Evolutionary conservation across 2,888 invertebrate species (phyloP).

Genomic region (Linnaemya vulpina): DNA sequence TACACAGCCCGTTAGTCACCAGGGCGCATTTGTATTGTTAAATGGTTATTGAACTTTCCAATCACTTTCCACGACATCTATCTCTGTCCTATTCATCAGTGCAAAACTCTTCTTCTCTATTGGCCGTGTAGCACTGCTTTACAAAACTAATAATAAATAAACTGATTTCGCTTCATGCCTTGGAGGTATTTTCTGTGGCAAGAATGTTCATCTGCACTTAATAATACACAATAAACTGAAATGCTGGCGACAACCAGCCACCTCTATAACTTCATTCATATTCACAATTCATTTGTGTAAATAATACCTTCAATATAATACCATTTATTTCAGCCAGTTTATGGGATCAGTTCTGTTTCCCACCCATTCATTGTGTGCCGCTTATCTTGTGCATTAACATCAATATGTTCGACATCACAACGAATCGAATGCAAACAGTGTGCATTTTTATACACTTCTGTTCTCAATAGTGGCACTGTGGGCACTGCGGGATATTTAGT

Average conservation of each 20-base stretch:
- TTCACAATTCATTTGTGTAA: conserved; percentile 56
- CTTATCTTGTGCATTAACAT: conserved; percentile 67
- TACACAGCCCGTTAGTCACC: neutral
- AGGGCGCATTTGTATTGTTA: conserved; percentile 35
- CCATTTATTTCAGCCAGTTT: conserved; percentile 32
- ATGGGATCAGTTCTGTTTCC: neutral
- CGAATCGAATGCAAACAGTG: conserved; percentile 44
- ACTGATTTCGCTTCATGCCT: conserved; percentile 61
- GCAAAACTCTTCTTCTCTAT: conserved; percentile 1
- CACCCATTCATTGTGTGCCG: conserved; percentile 59
- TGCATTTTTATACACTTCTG: conserved; percentile 34
- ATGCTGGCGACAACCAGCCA: conserved; percentile 38
- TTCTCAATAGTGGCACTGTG: conserved; percentile 10
- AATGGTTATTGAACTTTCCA: conserved; percentile 63
- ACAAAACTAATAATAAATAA: conserved; percentile 56
- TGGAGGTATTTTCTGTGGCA: conserved; percentile 45
- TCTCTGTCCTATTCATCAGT: conserved; percentile 10
- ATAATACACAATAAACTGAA: conserved; percentile 23
- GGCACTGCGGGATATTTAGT: conserved; percentile 1
- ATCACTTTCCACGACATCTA: conserved; percentile 19
- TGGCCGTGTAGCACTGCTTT: conserved; percentile 21
- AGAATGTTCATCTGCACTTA: neutral
- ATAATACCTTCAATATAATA: conserved; percentile 29
- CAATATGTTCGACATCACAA: conserved; percentile 67
- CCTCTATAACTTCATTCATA: conserved; percentile 39